phyloP scores from a whole-genome alignment of 2,113 vertebrate genomes.

The Pteruthius melanotis region DNA sequence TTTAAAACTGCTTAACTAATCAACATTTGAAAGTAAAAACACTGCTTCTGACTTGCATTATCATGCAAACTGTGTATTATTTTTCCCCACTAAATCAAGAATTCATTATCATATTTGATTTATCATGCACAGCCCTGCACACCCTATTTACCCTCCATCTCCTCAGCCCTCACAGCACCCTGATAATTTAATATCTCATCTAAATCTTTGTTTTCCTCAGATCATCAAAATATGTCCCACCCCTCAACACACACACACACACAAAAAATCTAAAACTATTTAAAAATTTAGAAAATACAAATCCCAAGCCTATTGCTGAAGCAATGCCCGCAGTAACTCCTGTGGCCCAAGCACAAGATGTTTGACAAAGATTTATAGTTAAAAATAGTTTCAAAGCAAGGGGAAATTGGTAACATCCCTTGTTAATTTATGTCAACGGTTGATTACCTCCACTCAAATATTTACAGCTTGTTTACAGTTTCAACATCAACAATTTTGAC shows the following conservation, averaged over 20 bases:
- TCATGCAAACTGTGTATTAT: not conserved
- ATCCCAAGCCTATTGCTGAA: not conserved
- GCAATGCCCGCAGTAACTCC: not conserved
- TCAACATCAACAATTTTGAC: not conserved
- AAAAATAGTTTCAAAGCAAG: not conserved
- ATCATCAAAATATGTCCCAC: not conserved
- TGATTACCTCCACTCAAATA: constrained; percentile 1
- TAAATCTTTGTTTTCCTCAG: not conserved
- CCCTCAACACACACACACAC: not conserved
- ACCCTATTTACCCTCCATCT: not conserved
- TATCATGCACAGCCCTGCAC: not conserved
- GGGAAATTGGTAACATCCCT: not conserved
- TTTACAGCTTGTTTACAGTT: constrained; percentile 3
- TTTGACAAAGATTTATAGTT: not conserved
- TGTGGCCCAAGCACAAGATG: not conserved
- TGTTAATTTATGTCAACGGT: not conserved
- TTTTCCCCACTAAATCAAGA: not conserved
- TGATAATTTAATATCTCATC: not conserved
- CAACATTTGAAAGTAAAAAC: not conserved
- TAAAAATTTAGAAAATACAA: not conserved
- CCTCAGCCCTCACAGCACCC: not conserved
- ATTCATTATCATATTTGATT: not conserved
- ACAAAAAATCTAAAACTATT: rapidly evolving
- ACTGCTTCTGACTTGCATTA: not conserved
- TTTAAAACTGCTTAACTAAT: not conserved